Conservation (phyloP, 2,888 invertebrate species). For the Hofmannophila pseudospretella region DNA sequence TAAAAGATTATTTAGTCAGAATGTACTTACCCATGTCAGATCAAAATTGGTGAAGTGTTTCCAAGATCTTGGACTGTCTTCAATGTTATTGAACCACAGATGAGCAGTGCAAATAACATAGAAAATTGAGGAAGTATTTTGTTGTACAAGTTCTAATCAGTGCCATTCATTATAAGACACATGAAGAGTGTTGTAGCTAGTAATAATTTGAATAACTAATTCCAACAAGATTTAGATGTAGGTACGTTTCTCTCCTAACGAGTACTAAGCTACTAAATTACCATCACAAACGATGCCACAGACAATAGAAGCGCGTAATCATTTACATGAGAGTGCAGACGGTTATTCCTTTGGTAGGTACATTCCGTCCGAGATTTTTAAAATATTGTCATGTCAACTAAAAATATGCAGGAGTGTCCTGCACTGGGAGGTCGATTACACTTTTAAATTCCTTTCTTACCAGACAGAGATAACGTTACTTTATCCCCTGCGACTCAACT, state of each 20-base stretch:
- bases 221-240: neutral
- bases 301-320: neutral
- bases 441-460: neutral
- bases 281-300: conserved; percentile 1
- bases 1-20: too few species aligned
- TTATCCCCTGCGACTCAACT: too few species aligned
- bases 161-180: neutral
- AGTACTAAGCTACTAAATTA: too few species aligned
- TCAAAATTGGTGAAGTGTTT: too few species aligned
- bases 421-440: neutral
- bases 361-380: neutral
- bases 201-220: neutral
- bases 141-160: too few species aligned
- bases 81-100: too few species aligned
- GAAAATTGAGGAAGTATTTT: too few species aligned
- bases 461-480: too few species aligned
- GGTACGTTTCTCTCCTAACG: neutral
- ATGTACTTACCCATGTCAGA: too few species aligned
- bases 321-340: conserved; percentile 3
- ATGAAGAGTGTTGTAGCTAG: too few species aligned
- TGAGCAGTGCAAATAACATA: neutral
- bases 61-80: too few species aligned
- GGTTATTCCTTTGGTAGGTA: neutral
- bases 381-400: neutral
- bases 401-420: neutral